phyloP scores from a whole-genome alignment of 2,113 vertebrate genomes.

The Menura novaehollandiae region DNA sequence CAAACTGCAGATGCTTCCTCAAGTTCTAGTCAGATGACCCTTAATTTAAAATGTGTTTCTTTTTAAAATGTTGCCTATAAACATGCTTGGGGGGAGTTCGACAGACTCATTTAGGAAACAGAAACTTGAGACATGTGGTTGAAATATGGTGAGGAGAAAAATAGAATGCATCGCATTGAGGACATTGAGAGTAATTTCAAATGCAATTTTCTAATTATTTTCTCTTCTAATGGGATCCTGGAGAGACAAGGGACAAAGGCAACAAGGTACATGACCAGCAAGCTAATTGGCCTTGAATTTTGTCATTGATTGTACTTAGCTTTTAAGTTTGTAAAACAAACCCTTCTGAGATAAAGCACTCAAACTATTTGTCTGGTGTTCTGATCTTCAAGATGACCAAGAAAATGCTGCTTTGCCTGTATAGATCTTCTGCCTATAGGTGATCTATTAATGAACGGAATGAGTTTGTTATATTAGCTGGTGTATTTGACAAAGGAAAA shows the following conservation, averaged over 20 bases:
- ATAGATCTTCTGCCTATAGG: neutral
- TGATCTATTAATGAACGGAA: neutral
- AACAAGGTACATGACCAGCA: neutral
- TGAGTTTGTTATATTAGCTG: neutral
- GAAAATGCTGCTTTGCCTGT: neutral
- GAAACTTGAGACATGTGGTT: conserved; percentile 49
- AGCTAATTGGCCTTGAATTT: neutral
- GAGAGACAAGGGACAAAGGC: neutral
- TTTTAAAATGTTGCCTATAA: neutral
- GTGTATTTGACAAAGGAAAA: neutral
- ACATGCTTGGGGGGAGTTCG: neutral
- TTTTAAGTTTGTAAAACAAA: neutral
- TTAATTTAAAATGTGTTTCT: conserved; percentile 50
- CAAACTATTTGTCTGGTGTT: neutral
- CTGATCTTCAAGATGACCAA: neutral
- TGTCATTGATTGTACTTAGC: neutral
- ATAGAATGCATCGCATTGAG: neutral
- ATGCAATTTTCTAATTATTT: neutral
- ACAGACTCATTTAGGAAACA: neutral
- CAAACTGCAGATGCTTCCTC: conserved; percentile 33
- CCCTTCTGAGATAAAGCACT: neutral
- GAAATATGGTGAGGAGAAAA: conserved; percentile 34
- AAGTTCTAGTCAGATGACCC: neutral
- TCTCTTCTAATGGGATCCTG: neutral
- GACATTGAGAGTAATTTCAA: neutral